Conservation (phyloP, 1,140 invertebrate species). For the Adoxophyes honmai region DNA sequence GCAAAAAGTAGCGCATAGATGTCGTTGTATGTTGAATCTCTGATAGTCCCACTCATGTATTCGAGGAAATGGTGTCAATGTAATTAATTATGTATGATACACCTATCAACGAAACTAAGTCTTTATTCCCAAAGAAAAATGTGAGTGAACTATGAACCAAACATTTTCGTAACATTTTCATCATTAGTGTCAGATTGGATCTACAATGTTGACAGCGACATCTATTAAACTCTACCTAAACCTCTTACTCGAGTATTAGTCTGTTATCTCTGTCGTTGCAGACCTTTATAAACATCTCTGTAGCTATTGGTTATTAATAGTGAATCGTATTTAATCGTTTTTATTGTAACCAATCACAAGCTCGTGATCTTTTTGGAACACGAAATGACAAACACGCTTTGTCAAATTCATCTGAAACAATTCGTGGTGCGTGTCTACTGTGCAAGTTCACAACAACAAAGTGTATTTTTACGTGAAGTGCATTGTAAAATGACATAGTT, state of each 20-base stretch:
- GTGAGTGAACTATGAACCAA: too few species aligned
- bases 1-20: too few species aligned
- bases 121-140: too few species aligned
- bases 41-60: too few species aligned
- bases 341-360: neutral
- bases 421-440: conserved; percentile 38
- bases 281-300: too few species aligned
- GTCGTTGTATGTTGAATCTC: too few species aligned
- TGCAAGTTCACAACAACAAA: conserved; percentile 69
- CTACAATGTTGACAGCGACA: neutral
- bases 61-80: too few species aligned
- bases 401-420: conserved; percentile 9
- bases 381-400: neutral
- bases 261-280: neutral
- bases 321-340: neutral
- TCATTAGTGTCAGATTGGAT: conserved; percentile 1
- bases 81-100: too few species aligned
- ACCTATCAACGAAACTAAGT: too few species aligned
- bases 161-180: neutral
- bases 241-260: neutral
- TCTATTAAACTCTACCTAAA: neutral
- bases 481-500: conserved; percentile 70
- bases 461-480: conserved; percentile 66
- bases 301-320: neutral
- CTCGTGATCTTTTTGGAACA: neutral